Conservation (phyloP, 2,888 invertebrate species). For the Caenorhabditis macrosperma region DNA sequence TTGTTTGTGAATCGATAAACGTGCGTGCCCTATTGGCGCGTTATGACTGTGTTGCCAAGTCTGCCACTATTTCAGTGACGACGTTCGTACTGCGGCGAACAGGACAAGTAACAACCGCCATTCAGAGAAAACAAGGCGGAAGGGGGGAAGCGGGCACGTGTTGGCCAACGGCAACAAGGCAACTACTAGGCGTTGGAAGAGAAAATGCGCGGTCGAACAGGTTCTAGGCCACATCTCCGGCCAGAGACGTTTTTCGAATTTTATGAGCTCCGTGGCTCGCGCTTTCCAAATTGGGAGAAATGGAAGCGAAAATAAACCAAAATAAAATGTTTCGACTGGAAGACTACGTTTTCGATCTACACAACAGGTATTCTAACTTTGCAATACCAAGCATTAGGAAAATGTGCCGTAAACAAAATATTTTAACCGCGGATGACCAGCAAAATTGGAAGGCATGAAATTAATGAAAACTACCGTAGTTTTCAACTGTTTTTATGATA, state of each 20-base stretch:
- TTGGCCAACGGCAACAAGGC: not conserved
- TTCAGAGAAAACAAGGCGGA: constrained; percentile 1
- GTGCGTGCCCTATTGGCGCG: not conserved
- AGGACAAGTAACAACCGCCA: constrained; percentile 2
- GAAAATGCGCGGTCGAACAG: not conserved
- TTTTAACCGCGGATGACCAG: no score
- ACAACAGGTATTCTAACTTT: constrained; percentile 3
- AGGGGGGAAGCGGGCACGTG: not conserved
- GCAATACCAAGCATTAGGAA: no score
- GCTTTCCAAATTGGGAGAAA: not conserved
- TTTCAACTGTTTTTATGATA: not conserved
- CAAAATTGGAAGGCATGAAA: no score
- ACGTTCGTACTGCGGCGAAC: not conserved
- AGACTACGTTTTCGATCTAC: constrained; percentile 8
- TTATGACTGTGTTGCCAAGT: not conserved
- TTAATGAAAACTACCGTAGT: no score
- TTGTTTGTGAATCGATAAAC: constrained; percentile 7
- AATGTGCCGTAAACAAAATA: no score
- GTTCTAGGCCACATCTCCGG: not conserved
- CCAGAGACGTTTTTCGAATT: constrained; percentile 3
- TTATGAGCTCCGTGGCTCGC: not conserved
- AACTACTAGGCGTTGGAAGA: not conserved
- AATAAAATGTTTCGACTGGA: constrained; percentile 1
- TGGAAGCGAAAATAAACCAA: not conserved
- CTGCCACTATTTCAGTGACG: not conserved